Evolutionary conservation across 2,888 invertebrate species (phyloP).

Genomic region (Drosophila kambysellisi): DNA sequence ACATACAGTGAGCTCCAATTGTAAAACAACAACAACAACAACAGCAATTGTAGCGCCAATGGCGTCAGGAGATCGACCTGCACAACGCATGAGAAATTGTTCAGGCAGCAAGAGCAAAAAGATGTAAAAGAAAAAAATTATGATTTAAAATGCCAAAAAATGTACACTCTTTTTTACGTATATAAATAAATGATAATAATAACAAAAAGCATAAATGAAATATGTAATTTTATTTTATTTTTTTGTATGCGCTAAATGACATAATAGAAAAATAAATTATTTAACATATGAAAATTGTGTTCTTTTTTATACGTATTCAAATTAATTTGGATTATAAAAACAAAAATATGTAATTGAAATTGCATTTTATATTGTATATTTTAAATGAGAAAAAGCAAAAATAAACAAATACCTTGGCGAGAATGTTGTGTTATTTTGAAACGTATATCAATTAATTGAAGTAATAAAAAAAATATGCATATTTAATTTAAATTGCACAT

Average conservation of each 20-base stretch:
- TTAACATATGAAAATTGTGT: background rate
- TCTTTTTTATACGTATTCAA: background rate
- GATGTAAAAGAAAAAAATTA: background rate
- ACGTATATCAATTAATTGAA: background rate
- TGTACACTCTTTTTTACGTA: constrained; percentile 14
- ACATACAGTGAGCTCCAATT: constrained; percentile 35
- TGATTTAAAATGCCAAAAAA: background rate
- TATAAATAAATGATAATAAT: background rate
- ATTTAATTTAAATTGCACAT: background rate
- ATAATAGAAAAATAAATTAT: background rate
- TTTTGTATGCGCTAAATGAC: background rate
- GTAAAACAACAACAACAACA: constrained; percentile 29
- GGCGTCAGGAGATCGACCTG: constrained; percentile 64
- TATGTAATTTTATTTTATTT: background rate
- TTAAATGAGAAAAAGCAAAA: background rate
- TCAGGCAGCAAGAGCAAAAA: constrained; percentile 11
- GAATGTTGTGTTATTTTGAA: constrained; percentile 8
- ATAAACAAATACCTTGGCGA: background rate
- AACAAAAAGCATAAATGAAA: background rate
- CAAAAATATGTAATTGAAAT: background rate
- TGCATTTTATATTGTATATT: background rate
- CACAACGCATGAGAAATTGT: constrained; percentile 35
- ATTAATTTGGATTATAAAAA: background rate
- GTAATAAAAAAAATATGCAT: background rate
- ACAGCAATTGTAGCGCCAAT: constrained; percentile 17